Evolutionary conservation across 2,797 vertebrate genomes (phyloP), one percentile per base, ranked within the genome.

Genomic region (Brachyalestes nurse): DNA sequence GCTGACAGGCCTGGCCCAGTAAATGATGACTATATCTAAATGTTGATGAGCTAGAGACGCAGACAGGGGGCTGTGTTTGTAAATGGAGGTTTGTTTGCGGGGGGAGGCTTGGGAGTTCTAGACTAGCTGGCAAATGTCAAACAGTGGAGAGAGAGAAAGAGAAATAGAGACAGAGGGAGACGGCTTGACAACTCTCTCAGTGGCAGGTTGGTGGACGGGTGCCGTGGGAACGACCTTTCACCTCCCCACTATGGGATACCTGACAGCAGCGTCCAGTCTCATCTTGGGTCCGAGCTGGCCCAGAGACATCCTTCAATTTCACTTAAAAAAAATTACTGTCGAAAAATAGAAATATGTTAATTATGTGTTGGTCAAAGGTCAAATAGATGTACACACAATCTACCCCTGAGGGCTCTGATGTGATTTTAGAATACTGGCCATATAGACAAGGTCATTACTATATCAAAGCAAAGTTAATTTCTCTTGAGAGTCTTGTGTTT

Each of bases 21-120:
- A 97, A 97, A 93, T 97, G 96, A 98, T 97, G 96, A 95, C 95
- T 96, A 96, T 96, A 96, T 97, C 96, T 96, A 97, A 97, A 97
- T 96, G 95, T 95, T 96, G 96, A 97, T 97, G 95, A 96, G 95
- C 95, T 95, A 94, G 96, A 97, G 95, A 96, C 94, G 94, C 94
- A 93, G 95, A 95, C 93, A 92, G 94, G 91, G 94, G 92, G 23
- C 72, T 92, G 85, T 85, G 85, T 86, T 87, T 85, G 83, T 85
- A 81, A 84, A 84, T 81, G 77, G 80, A 90, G 86, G 85, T 88
- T 92, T 91, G 89, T 92, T 93, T 90, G 90, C 88, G 87, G 62
- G 85, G 88, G 82, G 90, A 87, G 88, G 84, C 87, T 75, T 80
- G 87, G 91, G 90, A 94, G 94, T 92, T 93, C 93, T 92, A 23